Base-by-base conservation (phyloP, 2,888 invertebrate genomes). In the Cyrtodaria siliqua region DNA sequence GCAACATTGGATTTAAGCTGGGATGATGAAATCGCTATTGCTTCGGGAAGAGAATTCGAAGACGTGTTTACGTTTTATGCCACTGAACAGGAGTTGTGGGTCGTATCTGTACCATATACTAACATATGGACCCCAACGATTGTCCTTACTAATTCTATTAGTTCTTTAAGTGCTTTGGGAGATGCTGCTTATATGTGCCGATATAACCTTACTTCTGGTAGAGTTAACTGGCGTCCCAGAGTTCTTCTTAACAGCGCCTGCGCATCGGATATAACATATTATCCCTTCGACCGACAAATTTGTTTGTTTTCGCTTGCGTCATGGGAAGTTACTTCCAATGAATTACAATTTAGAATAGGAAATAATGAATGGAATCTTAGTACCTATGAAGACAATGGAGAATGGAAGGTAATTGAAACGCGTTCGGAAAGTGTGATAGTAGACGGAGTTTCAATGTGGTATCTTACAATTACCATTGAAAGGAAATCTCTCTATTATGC, bases 261-360 rank as follows among this genome's bases (percentile, higher is more conserved):
- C 27, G 56, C 75, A 2, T 68, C 79, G 16, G 75, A 79, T 60
- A 64, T 79, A 24, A 79, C 75, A 0, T 79, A 40, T 33, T 79
- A 68, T 24, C 79, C 79, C 1, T 75, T 75, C 33, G 79, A 79
- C 53, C 62, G 60, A 53, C 79, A 79, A 44, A 33, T 40, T 8
- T 79, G 79, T 38, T 27, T 20, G 2, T 72, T 79, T 49, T 47
- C 61, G 3, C 71, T 71, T 38, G 33, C 60, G 8, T 18, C 69
- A 2, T 79, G 71, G 79, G 68, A 56, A 9, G 47, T 63, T 44
- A 38, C 50, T 9, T 24, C 27, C 14, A 18, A 24, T 23, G 63
- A 72, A 44, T 23, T 77, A 2, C 2, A 23, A 6, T 26, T 77
- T 26, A 18, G 8, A 4, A 23, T 38, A 1, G 14, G 18, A 1